phyloP scores from a whole-genome alignment of 2,113 vertebrate species.

The Tetrao urogallus region DNA sequence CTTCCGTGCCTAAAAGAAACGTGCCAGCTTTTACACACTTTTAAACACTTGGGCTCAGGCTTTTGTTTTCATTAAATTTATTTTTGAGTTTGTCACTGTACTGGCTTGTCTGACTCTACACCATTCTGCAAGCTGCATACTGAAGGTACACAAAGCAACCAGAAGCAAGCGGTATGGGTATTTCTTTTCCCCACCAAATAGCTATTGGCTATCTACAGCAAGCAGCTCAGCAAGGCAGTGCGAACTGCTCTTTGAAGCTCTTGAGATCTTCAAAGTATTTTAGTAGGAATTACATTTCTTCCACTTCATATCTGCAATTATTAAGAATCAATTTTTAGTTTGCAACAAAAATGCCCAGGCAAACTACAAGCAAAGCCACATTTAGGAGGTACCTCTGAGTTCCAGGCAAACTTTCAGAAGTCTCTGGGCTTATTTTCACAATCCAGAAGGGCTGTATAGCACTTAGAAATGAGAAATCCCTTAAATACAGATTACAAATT shows the following conservation, averaged over 20 bases:
- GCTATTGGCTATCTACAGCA: background rate
- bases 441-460: background rate
- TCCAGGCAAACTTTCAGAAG: background rate
- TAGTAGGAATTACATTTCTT: background rate
- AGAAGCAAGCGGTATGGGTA: background rate
- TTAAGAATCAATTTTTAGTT: background rate
- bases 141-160: background rate
- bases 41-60: background rate
- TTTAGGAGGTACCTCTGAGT: rapidly evolving
- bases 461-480: background rate
- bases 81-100: background rate
- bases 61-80: background rate
- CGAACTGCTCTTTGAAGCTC: background rate
- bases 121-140: background rate
- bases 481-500: background rate
- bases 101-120: background rate
- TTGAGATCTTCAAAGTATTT: background rate
- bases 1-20: background rate
- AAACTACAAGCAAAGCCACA: background rate
- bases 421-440: background rate
- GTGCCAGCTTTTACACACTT: background rate
- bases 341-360: background rate
- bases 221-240: background rate
- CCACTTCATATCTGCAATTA: background rate
- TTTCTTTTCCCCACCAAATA: background rate